These are phyloP conservation scores for Hybognathus amarus DNA, from an alignment of 2,797 vertebrate genomes.

Conservation along the genomic window DNA sequence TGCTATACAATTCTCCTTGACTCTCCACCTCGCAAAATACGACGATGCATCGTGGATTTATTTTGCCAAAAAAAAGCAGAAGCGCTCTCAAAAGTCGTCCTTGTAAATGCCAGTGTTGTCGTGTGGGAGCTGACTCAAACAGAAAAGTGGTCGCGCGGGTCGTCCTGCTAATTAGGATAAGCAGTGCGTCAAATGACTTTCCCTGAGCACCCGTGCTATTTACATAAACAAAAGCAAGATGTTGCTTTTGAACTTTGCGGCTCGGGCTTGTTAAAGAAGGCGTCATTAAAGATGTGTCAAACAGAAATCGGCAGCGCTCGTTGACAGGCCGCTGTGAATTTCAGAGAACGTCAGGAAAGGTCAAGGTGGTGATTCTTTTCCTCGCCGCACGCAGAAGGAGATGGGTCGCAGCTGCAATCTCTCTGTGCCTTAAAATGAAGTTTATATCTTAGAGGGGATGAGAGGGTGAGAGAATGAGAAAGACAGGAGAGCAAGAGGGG, in stretches of 20 bases:
- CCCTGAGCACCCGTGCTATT: slow-evolving; percentile 22
- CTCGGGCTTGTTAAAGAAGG: slow-evolving; percentile 40
- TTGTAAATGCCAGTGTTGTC: slow-evolving; percentile 24
- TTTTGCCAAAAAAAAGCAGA: not conserved
- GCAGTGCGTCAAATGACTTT: not conserved
- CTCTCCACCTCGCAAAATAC: not conserved
- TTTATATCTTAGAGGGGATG: slow-evolving; percentile 30
- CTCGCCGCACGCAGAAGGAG: not conserved
- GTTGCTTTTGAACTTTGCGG: slow-evolving; percentile 34
- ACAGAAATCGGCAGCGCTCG: not conserved
- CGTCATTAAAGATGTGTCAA: slow-evolving; percentile 43
- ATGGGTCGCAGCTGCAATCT: slow-evolving; percentile 37
- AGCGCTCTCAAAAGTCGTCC: not conserved
- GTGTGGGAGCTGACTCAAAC: slow-evolving; percentile 22
- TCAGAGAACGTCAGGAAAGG: slow-evolving; percentile 25
- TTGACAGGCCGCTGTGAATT: slow-evolving; percentile 25
- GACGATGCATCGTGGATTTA: not conserved
- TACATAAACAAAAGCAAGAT: slow-evolving; percentile 51
- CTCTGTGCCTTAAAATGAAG: slow-evolving; percentile 41
- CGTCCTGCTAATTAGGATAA: slow-evolving; percentile 38
- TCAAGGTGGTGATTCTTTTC: slow-evolving; percentile 30
- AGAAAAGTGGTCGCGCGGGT: slow-evolving; percentile 28
- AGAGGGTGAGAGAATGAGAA: slow-evolving; percentile 17
- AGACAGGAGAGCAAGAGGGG: slow-evolving; percentile 18
- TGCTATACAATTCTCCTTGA: not conserved